Evolutionary conservation across 2,113 vertebrate genomes (phyloP).

Genomic region (zebrafish (Danio rerio)): DNA sequence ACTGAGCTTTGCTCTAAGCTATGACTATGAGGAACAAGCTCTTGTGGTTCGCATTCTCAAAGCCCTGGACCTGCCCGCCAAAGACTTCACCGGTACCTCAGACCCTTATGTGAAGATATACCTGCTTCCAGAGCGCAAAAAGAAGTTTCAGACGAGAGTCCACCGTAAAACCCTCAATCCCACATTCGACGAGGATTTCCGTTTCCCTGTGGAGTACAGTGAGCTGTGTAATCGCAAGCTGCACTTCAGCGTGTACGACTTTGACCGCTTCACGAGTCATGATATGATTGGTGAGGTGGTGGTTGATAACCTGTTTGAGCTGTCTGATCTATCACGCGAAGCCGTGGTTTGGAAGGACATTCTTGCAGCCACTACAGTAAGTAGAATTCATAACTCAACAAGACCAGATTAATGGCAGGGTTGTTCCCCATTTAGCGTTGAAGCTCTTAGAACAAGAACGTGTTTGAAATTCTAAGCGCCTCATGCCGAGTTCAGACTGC

Average conservation of each 20-base stretch:
- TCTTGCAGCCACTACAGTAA: conserved; percentile 92
- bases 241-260: conserved; percentile 97
- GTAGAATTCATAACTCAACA: conserved; percentile 62
- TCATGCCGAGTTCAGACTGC: too few relatives aligned
- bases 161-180: conserved; percentile 98
- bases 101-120: conserved; percentile 98
- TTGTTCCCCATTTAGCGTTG: not conserved
- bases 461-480: too few relatives aligned
- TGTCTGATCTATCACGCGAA: conserved; percentile 95
- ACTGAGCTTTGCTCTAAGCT: conserved; percentile 90
- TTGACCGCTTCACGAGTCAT: conserved; percentile 98
- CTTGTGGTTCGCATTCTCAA: conserved; percentile 92
- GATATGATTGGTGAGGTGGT: conserved; percentile 99
- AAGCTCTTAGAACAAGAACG: not conserved
- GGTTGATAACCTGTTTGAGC: conserved; percentile 98
- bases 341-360: conserved; percentile 98
- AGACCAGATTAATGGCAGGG: not conserved
- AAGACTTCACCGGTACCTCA: conserved; percentile 94
- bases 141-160: conserved; percentile 97
- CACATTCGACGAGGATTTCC: conserved; percentile 91
- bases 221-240: conserved; percentile 93
- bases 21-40: conserved; percentile 93
- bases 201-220: conserved; percentile 91
- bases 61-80: conserved; percentile 93
- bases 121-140: conserved; percentile 95